phyloP scores from a whole-genome alignment of 2,888 invertebrate genomes.

The Drosophila planitibia region DNA sequence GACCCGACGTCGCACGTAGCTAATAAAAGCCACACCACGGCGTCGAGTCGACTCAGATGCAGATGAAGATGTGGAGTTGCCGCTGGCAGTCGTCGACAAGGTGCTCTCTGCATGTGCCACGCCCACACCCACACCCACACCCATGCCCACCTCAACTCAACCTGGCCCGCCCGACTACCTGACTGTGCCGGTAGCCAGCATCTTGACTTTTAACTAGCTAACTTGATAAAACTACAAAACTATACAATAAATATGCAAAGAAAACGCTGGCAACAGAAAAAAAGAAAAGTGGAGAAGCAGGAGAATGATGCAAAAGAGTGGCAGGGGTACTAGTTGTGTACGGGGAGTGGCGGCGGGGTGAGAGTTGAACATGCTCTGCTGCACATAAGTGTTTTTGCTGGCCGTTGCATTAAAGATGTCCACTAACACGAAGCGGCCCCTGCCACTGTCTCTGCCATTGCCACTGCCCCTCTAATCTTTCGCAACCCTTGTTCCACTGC shows the following conservation, averaged over 20 bases:
- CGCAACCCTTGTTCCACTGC: background rate
- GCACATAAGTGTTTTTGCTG: slow-evolving; percentile 65
- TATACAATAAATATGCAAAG: slow-evolving; percentile 80
- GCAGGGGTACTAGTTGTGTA: background rate
- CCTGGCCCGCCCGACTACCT: slow-evolving; percentile 1
- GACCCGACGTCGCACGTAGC: slow-evolving; percentile 64
- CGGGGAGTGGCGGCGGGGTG: background rate
- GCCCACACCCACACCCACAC: slow-evolving; percentile 28
- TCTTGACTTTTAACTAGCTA: slow-evolving; percentile 80
- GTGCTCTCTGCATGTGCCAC: slow-evolving; percentile 45
- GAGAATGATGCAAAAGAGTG: slow-evolving; percentile 11
- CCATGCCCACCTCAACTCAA: background rate
- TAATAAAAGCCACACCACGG: slow-evolving; percentile 70
- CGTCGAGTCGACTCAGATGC: slow-evolving; percentile 46
- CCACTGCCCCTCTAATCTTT: background rate
- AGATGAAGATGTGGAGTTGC: slow-evolving; percentile 57
- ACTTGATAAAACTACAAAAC: slow-evolving; percentile 80
- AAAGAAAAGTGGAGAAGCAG: background rate
- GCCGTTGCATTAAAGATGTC: slow-evolving; percentile 59
- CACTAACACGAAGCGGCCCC: slow-evolving; percentile 4
- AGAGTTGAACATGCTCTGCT: slow-evolving; percentile 44
- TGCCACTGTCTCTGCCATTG: background rate
- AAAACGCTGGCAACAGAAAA: slow-evolving; percentile 38
- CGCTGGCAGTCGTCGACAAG: slow-evolving; percentile 54
- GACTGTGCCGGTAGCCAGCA: slow-evolving; percentile 51